Conservation (phyloP, 1,140 invertebrate species). For the Drosophila jambulina region DNA sequence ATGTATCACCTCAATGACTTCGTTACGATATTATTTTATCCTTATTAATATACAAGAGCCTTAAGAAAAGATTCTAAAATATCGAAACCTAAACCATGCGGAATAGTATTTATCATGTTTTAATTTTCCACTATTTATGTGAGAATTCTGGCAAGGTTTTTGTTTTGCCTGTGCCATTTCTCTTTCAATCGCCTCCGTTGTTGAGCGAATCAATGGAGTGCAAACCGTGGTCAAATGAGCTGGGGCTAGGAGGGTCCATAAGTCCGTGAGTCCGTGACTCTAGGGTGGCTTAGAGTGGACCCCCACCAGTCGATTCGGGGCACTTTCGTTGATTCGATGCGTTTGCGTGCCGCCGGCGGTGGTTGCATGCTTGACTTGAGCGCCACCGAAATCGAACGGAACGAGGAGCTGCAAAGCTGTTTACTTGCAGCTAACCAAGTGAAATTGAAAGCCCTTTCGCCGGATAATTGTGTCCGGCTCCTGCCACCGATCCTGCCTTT, state of each 20-base stretch:
- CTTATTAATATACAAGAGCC: too few species aligned
- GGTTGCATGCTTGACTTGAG: slow-evolving; percentile 77
- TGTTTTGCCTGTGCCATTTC: slow-evolving; percentile 24
- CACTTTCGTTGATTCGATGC: slow-evolving; percentile 83
- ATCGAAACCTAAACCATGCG: background rate
- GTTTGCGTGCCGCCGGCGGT: slow-evolving; percentile 77
- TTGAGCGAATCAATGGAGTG: slow-evolving; percentile 71
- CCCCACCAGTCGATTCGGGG: slow-evolving; percentile 23
- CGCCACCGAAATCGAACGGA: slow-evolving; percentile 31
- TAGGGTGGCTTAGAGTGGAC: background rate
- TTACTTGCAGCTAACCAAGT: slow-evolving; percentile 77
- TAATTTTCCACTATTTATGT: background rate
- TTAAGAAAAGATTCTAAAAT: too few species aligned
- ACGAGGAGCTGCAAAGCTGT: slow-evolving; percentile 60
- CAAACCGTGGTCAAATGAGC: slow-evolving; percentile 64
- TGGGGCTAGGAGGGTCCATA: slow-evolving; percentile 18
- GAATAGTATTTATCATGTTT: background rate
- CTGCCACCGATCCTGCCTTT: slow-evolving; percentile 18
- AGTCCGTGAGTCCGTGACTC: slow-evolving; percentile 10
- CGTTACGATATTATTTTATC: too few species aligned
- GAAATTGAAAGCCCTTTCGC: slow-evolving; percentile 77
- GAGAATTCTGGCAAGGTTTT: background rate
- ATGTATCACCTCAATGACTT: background rate
- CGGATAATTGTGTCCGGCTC: slow-evolving; percentile 71
- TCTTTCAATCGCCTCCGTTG: slow-evolving; percentile 24